A percentile compares a stretch with the other conserved stretches of the same genome.
Evolutionary conservation across 2,888 invertebrate species (phyloP).

Genomic region (Arctia plantaginis): DNA sequence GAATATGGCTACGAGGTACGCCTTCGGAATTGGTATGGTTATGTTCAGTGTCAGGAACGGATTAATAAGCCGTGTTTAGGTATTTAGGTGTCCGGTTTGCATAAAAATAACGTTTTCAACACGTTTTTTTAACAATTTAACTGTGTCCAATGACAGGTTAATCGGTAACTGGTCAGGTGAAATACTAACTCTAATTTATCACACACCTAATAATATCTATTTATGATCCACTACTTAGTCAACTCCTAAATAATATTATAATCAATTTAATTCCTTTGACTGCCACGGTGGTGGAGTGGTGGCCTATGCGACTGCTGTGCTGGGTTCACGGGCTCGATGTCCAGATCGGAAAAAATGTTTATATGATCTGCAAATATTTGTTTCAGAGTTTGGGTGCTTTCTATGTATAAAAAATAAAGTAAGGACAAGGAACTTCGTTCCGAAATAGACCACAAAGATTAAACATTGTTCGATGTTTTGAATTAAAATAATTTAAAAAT

Average conservation of each 20-base stretch:
- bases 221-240: background rate
- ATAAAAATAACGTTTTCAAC: conserved; percentile 14
- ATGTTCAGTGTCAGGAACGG: conserved; percentile 64
- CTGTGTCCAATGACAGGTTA: background rate
- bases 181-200: background rate
- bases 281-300: too few relatives aligned
- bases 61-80: conserved; percentile 51
- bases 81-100: conserved; percentile 37
- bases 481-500: too few relatives aligned
- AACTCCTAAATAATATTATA: background rate
- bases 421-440: too few relatives aligned
- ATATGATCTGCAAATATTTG: too few relatives aligned
- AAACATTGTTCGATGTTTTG: too few relatives aligned
- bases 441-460: too few relatives aligned
- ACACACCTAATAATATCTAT: background rate
- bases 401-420: too few relatives aligned
- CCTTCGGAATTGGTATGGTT: conserved; percentile 73
- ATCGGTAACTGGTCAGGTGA: background rate
- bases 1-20: conserved; percentile 80
- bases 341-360: too few relatives aligned
- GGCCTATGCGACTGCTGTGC: too few relatives aligned
- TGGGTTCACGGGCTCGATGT: too few relatives aligned
- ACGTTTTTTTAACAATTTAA: background rate
- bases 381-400: too few relatives aligned
- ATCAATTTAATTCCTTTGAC: background rate